Conservation (phyloP, 2,888 invertebrate species). For the Parapristionchus giblindavisi region DNA sequence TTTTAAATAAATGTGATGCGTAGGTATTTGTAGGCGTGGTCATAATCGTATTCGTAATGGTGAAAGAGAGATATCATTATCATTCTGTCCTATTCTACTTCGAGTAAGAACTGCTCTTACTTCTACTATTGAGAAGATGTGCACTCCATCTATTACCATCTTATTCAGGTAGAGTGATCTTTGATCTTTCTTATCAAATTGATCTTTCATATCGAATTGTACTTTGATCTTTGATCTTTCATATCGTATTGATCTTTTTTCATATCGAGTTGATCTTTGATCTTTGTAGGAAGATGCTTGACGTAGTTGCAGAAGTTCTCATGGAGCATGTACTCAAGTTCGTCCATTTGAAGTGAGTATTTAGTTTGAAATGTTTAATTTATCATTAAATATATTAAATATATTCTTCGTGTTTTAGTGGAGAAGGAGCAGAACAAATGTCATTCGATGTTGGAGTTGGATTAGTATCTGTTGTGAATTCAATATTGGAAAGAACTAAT, state of each 20-base stretch:
- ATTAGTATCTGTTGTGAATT: constrained; percentile 26
- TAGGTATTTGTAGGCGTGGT: constrained; percentile 28
- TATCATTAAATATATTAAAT: background rate
- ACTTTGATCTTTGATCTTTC: background rate
- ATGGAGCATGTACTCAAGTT: constrained; percentile 19
- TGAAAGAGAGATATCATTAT: constrained; percentile 9
- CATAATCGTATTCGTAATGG: background rate
- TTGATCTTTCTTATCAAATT: background rate
- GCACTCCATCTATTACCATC: constrained; percentile 3
- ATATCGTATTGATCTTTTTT: background rate
- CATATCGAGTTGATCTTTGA: background rate
- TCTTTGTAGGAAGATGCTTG: constrained; percentile 9
- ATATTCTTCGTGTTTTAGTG: background rate
- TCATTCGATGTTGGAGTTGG: constrained; percentile 19
- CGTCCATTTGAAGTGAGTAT: constrained; percentile 21
- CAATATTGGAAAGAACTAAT: constrained; percentile 24
- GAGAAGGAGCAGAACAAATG: constrained; percentile 37
- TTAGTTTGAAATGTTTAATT: background rate
- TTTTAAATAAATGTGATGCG: too few relatives aligned
- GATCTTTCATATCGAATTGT: background rate
- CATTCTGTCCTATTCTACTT: constrained; percentile 29
- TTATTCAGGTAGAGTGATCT: constrained; percentile 17
- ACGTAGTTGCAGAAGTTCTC: constrained; percentile 8
- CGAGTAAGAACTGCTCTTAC: constrained; percentile 28
- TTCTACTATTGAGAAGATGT: constrained; percentile 21